Evolutionary conservation across 2,113 vertebrate species (phyloP).

Genomic region (Asarcornis scutulata): DNA sequence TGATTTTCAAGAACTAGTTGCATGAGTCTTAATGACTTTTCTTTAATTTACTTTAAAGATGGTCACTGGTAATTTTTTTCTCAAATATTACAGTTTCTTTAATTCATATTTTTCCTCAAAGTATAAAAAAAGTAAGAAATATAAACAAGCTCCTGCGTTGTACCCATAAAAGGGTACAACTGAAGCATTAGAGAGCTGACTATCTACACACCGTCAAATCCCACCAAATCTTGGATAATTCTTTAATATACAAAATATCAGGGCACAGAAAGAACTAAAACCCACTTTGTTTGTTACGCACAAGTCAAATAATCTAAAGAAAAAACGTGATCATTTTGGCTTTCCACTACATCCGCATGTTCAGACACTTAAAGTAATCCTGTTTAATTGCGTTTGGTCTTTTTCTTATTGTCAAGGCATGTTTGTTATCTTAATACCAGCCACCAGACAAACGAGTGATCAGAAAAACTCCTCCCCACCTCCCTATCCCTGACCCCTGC

Average conservation of each 20-base stretch:
- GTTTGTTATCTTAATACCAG: constrained; percentile 79
- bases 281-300: constrained; percentile 81
- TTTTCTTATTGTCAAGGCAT: constrained; percentile 80
- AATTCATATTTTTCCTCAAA: constrained; percentile 82
- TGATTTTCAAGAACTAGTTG: constrained; percentile 75
- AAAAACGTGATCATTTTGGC: constrained; percentile 81
- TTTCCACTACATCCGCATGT: constrained; percentile 81
- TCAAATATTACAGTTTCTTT: constrained; percentile 79
- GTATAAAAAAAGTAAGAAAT: constrained; percentile 95
- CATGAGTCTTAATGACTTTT: constrained; percentile 65
- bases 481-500: constrained; percentile 68
- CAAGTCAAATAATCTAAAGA: constrained; percentile 82
- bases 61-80: constrained; percentile 68
- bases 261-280: constrained; percentile 84
- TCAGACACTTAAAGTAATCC: constrained; percentile 85
- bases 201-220: constrained; percentile 83
- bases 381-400: constrained; percentile 85
- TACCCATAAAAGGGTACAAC: constrained; percentile 78
- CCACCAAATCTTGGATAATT: constrained; percentile 81
- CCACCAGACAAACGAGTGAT: constrained; percentile 82
- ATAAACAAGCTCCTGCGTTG: constrained; percentile 89
- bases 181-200: constrained; percentile 82
- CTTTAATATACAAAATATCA: constrained; percentile 85
- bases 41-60: constrained; percentile 73
- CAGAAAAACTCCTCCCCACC: constrained; percentile 75